These are phyloP conservation scores for Phylloscopus trochilus DNA, from an alignment of 2,113 vertebrate genomes.

Conservation along the genomic window DNA sequence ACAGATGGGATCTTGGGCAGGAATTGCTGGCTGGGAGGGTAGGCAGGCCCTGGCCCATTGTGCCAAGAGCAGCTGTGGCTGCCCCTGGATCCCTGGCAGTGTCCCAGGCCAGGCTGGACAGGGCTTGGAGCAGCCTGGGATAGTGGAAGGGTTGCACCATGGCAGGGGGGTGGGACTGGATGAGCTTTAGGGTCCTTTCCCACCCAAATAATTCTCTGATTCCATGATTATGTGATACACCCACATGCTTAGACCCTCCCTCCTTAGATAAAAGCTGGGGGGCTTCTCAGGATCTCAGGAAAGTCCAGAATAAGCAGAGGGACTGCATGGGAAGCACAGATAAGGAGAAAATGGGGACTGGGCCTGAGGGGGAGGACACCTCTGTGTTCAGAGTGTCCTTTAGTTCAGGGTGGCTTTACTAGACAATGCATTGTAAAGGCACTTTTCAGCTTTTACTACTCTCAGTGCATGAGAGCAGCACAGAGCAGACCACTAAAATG, in stretches of 20 bases:
- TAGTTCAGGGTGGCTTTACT: neutral
- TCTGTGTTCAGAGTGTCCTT: neutral
- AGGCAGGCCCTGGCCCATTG: neutral
- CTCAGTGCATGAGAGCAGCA: neutral
- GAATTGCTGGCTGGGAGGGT: neutral
- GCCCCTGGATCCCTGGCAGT: neutral
- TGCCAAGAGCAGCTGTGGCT: neutral
- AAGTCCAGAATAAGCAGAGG: rapidly evolving
- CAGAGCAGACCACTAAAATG: neutral
- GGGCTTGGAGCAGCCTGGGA: neutral
- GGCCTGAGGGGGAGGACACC: neutral
- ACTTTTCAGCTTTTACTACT: neutral
- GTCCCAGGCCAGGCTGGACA: rapidly evolving
- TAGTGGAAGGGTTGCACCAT: rapidly evolving
- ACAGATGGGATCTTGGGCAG: rapidly evolving
- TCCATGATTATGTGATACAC: too few species aligned
- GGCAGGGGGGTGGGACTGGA: rapidly evolving
- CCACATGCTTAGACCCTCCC: rapidly evolving
- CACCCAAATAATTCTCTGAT: too few species aligned
- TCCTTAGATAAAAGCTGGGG: neutral
- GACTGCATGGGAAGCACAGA: neutral
- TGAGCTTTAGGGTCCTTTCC: neutral
- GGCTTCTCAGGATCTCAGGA: neutral
- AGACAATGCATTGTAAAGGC: neutral
- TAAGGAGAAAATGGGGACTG: neutral